phyloP scores from a whole-genome alignment of 2,113 vertebrate species.

The Suncus etruscus region DNA sequence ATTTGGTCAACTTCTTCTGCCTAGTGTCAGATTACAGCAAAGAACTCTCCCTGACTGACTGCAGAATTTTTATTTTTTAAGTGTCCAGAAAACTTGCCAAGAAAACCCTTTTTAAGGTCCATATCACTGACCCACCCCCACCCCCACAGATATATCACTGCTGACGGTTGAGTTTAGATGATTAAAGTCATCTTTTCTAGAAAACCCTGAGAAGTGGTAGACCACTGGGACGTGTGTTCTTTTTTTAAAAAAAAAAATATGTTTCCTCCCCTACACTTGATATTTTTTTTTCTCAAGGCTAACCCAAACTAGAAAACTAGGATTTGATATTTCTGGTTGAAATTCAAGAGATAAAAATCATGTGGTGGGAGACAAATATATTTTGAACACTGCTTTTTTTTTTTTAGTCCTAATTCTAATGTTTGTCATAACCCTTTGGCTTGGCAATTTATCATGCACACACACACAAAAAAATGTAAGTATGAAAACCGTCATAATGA shows the following conservation, averaged over 20 bases:
- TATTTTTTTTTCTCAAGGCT: slow-evolving; percentile 56
- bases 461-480: slow-evolving; percentile 49
- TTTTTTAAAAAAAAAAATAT: slow-evolving; percentile 52
- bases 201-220: background rate
- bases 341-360: slow-evolving; percentile 39
- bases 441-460: slow-evolving; percentile 48
- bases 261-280: background rate
- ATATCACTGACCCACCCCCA: background rate
- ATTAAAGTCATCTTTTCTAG: slow-evolving; percentile 7
- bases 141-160: slow-evolving; percentile 19
- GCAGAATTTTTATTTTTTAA: slow-evolving; percentile 58
- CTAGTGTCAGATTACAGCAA: slow-evolving; percentile 87
- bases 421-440: slow-evolving; percentile 65
- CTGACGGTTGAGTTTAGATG: background rate
- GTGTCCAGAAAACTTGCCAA: slow-evolving; percentile 61
- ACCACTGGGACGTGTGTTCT: slow-evolving; percentile 5
- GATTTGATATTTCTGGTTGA: slow-evolving; percentile 61
- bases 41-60: slow-evolving; percentile 54
- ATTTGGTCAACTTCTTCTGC: slow-evolving; percentile 85
- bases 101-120: slow-evolving; percentile 20
- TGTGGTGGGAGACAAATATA: background rate
- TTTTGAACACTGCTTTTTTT: slow-evolving; percentile 46
- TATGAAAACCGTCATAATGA: slow-evolving; percentile 37
- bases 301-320: slow-evolving; percentile 29
- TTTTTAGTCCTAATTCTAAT: slow-evolving; percentile 49